Base-by-base conservation (phyloP, 35 echinoderm and acorn worm genomes). In the Lytechinus pictus region DNA sequence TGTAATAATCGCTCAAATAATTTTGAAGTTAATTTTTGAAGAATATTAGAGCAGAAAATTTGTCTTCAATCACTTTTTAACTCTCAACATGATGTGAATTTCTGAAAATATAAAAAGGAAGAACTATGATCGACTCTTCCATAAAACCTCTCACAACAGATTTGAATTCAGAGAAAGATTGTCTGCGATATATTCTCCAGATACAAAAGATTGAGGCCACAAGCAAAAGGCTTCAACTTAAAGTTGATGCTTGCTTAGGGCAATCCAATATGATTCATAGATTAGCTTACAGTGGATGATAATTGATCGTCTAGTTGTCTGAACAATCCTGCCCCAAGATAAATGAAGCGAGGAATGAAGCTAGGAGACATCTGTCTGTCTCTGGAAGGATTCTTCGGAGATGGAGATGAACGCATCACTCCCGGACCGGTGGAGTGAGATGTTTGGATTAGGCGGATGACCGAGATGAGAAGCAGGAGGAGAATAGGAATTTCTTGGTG, bases 211-310 rank as follows among this genome's bases (percentile, higher is more conserved):
- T 79, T 79, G 13, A 58, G 16, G 66, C 7, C 19, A 79, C 66
- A 79, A 79, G n/a, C 33, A n/a, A 0, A 24, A 79, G 19, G n/a
- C 66, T 79, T 79, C 3, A 14, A 79, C n/a, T 79, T 79, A 0
- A 24, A 24, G 66, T 79, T 79, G 66, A 79, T 79, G 66, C 66
- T 24, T 79, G 66, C 66, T 79, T 16, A 7, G 66, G 66, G 88
- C 52, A 44, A 44, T 52, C 88, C 52, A 54, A 90, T 90, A 52
- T 90, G 88, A 90, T 44, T 90, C 88, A 90, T 90, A 44, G 29
- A 90, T 90, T 90, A 90, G 88, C 88, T 44, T 27, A 90, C 88
- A 90, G 88, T 90, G 28, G 16, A 54, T 90, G 88, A 90, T 90
- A 90, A 90, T 90, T 90, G 88, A 90, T 90, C 88, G 10, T 90